Conservation (phyloP, 1,140 invertebrate species). For the Zaprionus davidi region DNA sequence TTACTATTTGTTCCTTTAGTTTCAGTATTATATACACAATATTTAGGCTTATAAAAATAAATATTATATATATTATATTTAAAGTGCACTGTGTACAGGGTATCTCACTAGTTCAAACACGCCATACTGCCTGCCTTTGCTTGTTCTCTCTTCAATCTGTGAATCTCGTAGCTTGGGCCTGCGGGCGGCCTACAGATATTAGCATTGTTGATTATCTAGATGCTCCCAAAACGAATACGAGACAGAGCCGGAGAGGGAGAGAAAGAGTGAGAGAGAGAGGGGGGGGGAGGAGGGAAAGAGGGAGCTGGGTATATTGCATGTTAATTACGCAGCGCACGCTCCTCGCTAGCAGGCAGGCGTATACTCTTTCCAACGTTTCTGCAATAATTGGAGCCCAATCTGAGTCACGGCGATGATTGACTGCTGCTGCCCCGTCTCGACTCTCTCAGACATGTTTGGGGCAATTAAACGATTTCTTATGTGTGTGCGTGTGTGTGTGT, state of each 20-base stretch:
- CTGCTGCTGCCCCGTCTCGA: background rate
- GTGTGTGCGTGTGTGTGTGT: constrained; percentile 42
- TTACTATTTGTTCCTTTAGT: background rate
- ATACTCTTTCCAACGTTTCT: constrained; percentile 11
- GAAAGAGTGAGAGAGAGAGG: background rate
- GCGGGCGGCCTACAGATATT: constrained; percentile 75
- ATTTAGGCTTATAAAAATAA: too few species aligned
- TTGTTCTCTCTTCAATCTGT: constrained; percentile 3
- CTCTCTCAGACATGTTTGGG: constrained; percentile 13
- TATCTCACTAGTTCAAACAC: background rate
- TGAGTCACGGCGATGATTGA: constrained; percentile 39
- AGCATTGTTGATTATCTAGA: constrained; percentile 75
- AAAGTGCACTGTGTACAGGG: background rate
- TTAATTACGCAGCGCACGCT: constrained; percentile 36
- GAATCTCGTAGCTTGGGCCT: constrained; percentile 51
- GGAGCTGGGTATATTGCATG: constrained; percentile 18
- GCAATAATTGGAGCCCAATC: constrained; percentile 42
- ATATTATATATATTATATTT: too few species aligned
- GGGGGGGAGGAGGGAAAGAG: too few species aligned
- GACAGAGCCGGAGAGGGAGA: background rate
- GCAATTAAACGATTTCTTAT: constrained; percentile 74
- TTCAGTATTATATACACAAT: too few species aligned
- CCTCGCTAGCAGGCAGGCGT: constrained; percentile 16
- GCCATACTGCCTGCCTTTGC: background rate
- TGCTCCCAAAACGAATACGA: constrained; percentile 21